phyloP scores from a whole-genome alignment of 2,888 invertebrate species.

The Pterobdella sp. region DNA sequence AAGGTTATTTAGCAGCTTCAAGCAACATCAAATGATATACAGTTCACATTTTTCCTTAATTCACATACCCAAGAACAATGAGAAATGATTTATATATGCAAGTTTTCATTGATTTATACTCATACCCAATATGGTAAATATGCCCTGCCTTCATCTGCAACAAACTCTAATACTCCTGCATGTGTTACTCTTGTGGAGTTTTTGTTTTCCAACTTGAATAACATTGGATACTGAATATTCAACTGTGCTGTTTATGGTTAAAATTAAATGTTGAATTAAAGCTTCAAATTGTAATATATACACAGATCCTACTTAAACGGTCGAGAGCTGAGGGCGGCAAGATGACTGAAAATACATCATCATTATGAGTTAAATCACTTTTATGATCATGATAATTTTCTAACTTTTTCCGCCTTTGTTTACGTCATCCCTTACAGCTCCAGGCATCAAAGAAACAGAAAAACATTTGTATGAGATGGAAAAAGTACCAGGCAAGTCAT shows the following conservation, averaged over 20 bases:
- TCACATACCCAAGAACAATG: no score
- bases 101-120: no score
- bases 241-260: slow-evolving; percentile 58
- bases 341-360: slow-evolving; percentile 65
- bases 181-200: slow-evolving; percentile 74
- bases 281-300: not conserved
- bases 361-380: not conserved
- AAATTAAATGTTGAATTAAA: slow-evolving; percentile 31
- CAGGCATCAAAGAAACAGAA: slow-evolving; percentile 40
- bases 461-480: slow-evolving; percentile 36
- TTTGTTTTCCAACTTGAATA: slow-evolving; percentile 84
- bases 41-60: no score
- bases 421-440: slow-evolving; percentile 37
- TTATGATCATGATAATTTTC: slow-evolving; percentile 8
- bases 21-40: no score
- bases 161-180: slow-evolving; percentile 93
- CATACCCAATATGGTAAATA: slow-evolving; percentile 99
- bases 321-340: slow-evolving; percentile 96
- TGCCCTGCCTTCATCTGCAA: slow-evolving; percentile 94
- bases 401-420: slow-evolving; percentile 40
- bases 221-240: slow-evolving; percentile 92
- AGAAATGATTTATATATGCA: no score
- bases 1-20: no score
- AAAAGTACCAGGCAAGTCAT: slow-evolving; percentile 35
- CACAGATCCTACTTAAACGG: slow-evolving; percentile 59